Evolutionary conservation across 2,113 vertebrate genomes (phyloP).

Genomic region (Callospermophilus lateralis): DNA sequence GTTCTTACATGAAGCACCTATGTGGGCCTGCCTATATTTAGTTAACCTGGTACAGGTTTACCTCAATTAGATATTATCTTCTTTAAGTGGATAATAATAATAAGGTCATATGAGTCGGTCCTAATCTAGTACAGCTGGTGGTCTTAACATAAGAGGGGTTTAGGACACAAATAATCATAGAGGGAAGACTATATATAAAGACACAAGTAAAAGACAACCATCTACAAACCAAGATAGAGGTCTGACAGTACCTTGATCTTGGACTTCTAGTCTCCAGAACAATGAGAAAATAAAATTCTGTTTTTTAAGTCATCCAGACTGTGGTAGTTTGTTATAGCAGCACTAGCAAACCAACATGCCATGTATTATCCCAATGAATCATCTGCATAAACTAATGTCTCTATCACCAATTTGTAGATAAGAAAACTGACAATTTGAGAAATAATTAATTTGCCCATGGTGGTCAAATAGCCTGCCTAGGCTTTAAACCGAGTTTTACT

Average conservation of each 20-base stretch:
- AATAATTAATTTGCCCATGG: neutral
- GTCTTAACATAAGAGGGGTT: neutral
- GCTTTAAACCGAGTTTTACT: neutral
- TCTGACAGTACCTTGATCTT: neutral
- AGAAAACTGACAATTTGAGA: slow-evolving; percentile 11
- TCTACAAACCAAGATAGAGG: neutral
- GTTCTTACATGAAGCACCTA: neutral
- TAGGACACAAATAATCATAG: neutral
- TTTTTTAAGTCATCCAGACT: neutral
- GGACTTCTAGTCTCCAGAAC: neutral
- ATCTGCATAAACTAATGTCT: neutral
- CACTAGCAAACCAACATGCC: neutral
- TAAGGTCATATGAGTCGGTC: neutral
- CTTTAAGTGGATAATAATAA: neutral
- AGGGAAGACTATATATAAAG: neutral
- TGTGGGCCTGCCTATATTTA: neutral
- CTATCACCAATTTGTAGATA: neutral
- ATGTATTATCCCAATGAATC: neutral
- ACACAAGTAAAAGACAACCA: neutral
- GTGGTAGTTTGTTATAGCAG: neutral
- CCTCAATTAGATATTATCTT: neutral
- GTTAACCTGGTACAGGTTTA: neutral
- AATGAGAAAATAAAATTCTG: slow-evolving; percentile 11
- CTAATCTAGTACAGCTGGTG: neutral
- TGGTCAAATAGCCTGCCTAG: neutral